phyloP scores from a whole-genome alignment of 1,140 invertebrate genomes.

The Magallana angulata region DNA sequence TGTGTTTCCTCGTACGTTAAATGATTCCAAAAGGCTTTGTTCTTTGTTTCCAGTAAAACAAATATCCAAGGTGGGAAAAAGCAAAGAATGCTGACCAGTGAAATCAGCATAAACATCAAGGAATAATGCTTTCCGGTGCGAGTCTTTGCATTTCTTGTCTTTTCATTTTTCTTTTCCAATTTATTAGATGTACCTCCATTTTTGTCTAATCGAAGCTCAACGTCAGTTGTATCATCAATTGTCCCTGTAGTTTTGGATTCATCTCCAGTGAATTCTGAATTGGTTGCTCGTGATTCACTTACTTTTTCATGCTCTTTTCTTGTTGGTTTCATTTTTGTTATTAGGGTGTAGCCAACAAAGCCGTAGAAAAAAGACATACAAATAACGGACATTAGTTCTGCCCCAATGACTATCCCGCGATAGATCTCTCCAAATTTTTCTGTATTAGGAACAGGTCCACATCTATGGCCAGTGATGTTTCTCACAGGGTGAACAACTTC shows the following conservation, averaged over 20 bases:
- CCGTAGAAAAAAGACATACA: conserved; percentile 24
- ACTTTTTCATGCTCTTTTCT: background rate
- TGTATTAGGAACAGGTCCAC: background rate
- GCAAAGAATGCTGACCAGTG: conserved; percentile 27
- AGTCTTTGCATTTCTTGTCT: background rate
- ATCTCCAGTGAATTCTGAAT: background rate
- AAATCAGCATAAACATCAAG: conserved; percentile 35
- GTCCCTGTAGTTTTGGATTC: background rate
- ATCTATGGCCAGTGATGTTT: background rate
- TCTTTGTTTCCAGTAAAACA: background rate
- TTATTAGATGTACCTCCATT: background rate
- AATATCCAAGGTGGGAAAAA: conserved; percentile 31
- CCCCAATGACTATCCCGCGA: background rate
- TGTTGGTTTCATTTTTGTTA: conserved; percentile 2
- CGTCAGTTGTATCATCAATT: background rate
- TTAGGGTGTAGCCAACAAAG: background rate
- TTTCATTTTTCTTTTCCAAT: background rate
- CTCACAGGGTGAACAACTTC: background rate
- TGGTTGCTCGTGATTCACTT: background rate
- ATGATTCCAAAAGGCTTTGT: conserved; percentile 28
- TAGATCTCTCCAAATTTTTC: conserved; percentile 4
- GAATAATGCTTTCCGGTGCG: background rate
- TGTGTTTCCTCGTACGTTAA: background rate
- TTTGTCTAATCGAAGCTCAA: background rate
- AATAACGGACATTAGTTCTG: background rate